These are phyloP conservation scores for Drosophila engyochracea DNA, from an alignment of 2,888 invertebrate genomes.

Conservation along the genomic window DNA sequence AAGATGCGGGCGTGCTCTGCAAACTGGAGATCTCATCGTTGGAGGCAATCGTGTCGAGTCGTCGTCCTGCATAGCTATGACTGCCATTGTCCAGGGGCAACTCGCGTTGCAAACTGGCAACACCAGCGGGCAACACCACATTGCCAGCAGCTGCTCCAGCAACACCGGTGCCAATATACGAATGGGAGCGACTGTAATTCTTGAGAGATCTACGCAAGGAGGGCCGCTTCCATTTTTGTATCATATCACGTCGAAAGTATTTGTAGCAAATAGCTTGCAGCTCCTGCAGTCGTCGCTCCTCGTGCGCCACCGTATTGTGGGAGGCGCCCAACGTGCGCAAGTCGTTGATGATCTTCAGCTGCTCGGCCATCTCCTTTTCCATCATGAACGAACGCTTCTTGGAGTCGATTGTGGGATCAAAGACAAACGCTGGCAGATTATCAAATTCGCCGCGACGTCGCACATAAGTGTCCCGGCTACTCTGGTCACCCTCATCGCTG, in stretches of 20 bases:
- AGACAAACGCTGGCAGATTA: constrained; percentile 93
- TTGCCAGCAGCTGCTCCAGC: constrained; percentile 83
- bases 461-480: constrained; percentile 86
- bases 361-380: constrained; percentile 99
- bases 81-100: constrained; percentile 85
- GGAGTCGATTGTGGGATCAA: constrained; percentile 92
- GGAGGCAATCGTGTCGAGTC: constrained; percentile 84
- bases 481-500: constrained; percentile 91
- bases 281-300: constrained; percentile 96
- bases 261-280: constrained; percentile 97
- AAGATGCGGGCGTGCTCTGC: constrained; percentile 89
- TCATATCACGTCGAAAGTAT: constrained; percentile 97
- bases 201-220: constrained; percentile 85
- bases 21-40: constrained; percentile 84
- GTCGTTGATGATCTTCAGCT: constrained; percentile 97
- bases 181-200: constrained; percentile 90
- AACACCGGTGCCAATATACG: constrained; percentile 89
- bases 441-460: constrained; percentile 90
- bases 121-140: constrained; percentile 86
- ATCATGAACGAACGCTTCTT: constrained; percentile 95
- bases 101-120: constrained; percentile 86
- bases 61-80: constrained; percentile 68
- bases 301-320: constrained; percentile 95
- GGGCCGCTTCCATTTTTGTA: constrained; percentile 88
- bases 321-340: constrained; percentile 94